These are phyloP conservation scores for Cyanoderma ruficeps DNA, from an alignment of 2,113 vertebrate genomes.

Conservation along the genomic window DNA sequence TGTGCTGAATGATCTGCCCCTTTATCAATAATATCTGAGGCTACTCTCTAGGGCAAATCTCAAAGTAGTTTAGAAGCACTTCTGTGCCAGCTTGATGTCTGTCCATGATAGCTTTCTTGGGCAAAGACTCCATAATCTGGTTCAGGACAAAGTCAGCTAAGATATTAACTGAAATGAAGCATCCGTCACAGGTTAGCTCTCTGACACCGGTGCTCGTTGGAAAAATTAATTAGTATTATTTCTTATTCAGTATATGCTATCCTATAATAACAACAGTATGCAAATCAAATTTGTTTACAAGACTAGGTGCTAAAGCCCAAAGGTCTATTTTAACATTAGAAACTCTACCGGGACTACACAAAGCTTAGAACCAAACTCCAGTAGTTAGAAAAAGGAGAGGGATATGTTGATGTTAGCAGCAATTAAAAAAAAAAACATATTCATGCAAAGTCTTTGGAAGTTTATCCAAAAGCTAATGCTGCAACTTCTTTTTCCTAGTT, in stretches of 20 bases:
- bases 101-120: conserved; percentile 46
- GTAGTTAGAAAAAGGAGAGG: conserved; percentile 39
- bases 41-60: neutral
- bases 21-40: neutral
- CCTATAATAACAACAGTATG: neutral
- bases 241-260: conserved; percentile 8
- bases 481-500: conserved; percentile 6
- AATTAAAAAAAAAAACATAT: conserved; percentile 43
- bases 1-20: neutral
- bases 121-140: conserved; percentile 55
- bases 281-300: neutral
- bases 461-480: conserved; percentile 53
- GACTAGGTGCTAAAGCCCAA: neutral
- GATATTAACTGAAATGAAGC: conserved; percentile 55
- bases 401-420: neutral
- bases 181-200: conserved; percentile 45
- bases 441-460: conserved; percentile 52
- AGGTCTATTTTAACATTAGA: conserved; percentile 8
- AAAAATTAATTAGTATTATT: conserved; percentile 27
- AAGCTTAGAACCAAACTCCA: conserved; percentile 59
- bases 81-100: conserved; percentile 49
- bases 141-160: conserved; percentile 57
- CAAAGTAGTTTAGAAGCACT: conserved; percentile 33
- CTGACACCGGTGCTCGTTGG: neutral
- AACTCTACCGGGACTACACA: conserved; percentile 4